phyloP scores from a whole-genome alignment of 2,888 invertebrate species.

The Amiota minor region DNA sequence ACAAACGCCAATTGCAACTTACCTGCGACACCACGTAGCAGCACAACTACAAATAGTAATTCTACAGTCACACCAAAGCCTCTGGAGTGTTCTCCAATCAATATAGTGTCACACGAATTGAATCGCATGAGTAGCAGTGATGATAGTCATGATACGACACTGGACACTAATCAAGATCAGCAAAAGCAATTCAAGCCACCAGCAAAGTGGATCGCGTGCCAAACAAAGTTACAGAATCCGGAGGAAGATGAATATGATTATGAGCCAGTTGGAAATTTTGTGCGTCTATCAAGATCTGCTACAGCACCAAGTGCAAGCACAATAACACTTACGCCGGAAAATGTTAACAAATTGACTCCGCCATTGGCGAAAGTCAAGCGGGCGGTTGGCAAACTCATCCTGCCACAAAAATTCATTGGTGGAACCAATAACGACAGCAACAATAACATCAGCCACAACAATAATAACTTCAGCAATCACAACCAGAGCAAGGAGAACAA shows the following conservation, averaged over 20 bases:
- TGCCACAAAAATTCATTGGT: slow-evolving; percentile 65
- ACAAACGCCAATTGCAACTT: slow-evolving; percentile 32
- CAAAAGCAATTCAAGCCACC: no score
- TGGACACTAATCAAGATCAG: no score
- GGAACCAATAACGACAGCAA: slow-evolving; percentile 49
- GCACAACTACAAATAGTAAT: slow-evolving; percentile 55
- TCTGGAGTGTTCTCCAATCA: slow-evolving; percentile 51
- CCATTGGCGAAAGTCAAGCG: not conserved
- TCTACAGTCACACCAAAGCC: slow-evolving; percentile 63
- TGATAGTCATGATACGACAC: no score
- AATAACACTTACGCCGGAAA: slow-evolving; percentile 18
- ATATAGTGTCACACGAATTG: slow-evolving; percentile 21
- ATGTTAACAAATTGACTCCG: not conserved
- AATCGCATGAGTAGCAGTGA: not conserved
- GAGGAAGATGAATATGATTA: not conserved
- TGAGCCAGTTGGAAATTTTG: not conserved
- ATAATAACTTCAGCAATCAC: slow-evolving; percentile 26
- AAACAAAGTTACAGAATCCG: not conserved
- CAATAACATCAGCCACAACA: slow-evolving; percentile 34
- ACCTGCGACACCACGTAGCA: slow-evolving; percentile 58
- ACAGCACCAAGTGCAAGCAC: slow-evolving; percentile 1
- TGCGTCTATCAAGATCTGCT: not conserved
- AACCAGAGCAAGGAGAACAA: slow-evolving; percentile 6
- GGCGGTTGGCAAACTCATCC: slow-evolving; percentile 64
- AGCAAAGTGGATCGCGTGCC: not conserved